Percentiles rank a stretch among this genome's conserved stretches.
Evolutionary conservation across 2,888 invertebrate species (phyloP).

Genomic region (Dioctria rufipes): DNA sequence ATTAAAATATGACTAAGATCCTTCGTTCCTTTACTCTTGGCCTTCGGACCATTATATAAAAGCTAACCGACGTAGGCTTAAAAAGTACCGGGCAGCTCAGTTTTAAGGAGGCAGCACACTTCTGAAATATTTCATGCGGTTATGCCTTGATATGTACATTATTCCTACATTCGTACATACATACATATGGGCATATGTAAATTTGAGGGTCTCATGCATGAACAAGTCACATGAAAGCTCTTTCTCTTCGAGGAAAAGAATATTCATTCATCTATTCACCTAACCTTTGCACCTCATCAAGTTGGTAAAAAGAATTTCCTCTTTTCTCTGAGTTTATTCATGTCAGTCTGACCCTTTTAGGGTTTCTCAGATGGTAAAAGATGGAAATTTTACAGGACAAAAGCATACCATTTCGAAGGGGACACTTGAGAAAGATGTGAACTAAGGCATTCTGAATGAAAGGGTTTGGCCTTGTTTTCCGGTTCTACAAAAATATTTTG

Average conservation of each 20-base stretch:
- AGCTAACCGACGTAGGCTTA: background rate
- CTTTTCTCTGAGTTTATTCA: slow-evolving; percentile 32
- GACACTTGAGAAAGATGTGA: slow-evolving; percentile 43
- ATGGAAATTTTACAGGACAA: slow-evolving; percentile 42
- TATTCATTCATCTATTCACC: slow-evolving; percentile 41
- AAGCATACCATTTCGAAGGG: slow-evolving; percentile 29
- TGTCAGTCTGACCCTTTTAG: slow-evolving; percentile 32
- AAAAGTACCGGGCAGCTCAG: background rate
- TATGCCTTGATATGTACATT: slow-evolving; percentile 28
- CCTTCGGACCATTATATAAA: slow-evolving; percentile 6
- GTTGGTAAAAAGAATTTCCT: slow-evolving; percentile 20
- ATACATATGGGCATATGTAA: slow-evolving; percentile 1
- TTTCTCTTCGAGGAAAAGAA: slow-evolving; percentile 2
- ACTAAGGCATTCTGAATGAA: slow-evolving; percentile 32
- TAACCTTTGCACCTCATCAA: slow-evolving; percentile 34
- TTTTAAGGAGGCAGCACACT: slow-evolving; percentile 8
- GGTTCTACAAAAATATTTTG: slow-evolving; percentile 7
- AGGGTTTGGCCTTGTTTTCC: slow-evolving; percentile 39
- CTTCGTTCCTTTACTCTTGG: background rate
- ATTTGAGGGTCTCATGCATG: slow-evolving; percentile 39
- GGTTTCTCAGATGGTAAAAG: slow-evolving; percentile 18
- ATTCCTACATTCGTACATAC: no score
- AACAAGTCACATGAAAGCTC: slow-evolving; percentile 28
- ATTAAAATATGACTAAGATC: slow-evolving; percentile 36
- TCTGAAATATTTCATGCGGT: slow-evolving; percentile 3